Percentiles rank a stretch among this genome's conserved stretches.
Evolutionary conservation across 2,888 invertebrate genomes (phyloP).

Genomic region (Polydrusus tereticollis): DNA sequence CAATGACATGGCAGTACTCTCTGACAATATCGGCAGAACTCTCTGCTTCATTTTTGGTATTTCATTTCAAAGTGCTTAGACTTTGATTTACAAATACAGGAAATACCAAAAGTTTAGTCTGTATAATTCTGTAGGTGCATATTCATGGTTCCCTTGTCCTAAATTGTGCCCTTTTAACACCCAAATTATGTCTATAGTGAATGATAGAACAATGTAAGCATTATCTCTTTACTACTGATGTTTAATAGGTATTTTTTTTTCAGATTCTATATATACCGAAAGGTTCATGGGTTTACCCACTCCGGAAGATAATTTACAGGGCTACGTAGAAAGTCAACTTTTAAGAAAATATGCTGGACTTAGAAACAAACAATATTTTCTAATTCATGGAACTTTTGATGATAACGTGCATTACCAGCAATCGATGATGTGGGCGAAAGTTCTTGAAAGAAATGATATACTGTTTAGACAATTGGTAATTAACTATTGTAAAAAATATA

Average conservation of each 20-base stretch:
- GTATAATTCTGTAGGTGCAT: too few species aligned
- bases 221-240: background rate
- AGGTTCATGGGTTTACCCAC: slow-evolving; percentile 93
- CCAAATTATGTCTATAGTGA: too few species aligned
- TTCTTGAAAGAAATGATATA: slow-evolving; percentile 87
- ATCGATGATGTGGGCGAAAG: slow-evolving; percentile 90
- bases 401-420: slow-evolving; percentile 99
- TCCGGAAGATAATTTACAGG: slow-evolving; percentile 76
- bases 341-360: slow-evolving; percentile 74
- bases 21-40: too few species aligned
- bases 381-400: slow-evolving; percentile 95
- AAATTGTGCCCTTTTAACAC: too few species aligned
- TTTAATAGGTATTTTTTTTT: slow-evolving; percentile 47
- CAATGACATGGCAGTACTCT: too few species aligned
- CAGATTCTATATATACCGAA: slow-evolving; percentile 98
- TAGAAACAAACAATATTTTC: slow-evolving; percentile 83
- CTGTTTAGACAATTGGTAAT: slow-evolving; percentile 92
- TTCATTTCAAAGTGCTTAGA: too few species aligned
- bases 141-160: too few species aligned
- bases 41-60: too few species aligned
- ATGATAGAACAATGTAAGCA: too few species aligned
- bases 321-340: slow-evolving; percentile 84
- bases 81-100: too few species aligned
- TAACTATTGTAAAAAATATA: background rate
- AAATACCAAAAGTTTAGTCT: too few species aligned